A percentile compares a stretch with the other conserved stretches of the same genome.
phyloP scores from a whole-genome alignment of 2,797 vertebrate genomes.

The Siniperca undulata region DNA sequence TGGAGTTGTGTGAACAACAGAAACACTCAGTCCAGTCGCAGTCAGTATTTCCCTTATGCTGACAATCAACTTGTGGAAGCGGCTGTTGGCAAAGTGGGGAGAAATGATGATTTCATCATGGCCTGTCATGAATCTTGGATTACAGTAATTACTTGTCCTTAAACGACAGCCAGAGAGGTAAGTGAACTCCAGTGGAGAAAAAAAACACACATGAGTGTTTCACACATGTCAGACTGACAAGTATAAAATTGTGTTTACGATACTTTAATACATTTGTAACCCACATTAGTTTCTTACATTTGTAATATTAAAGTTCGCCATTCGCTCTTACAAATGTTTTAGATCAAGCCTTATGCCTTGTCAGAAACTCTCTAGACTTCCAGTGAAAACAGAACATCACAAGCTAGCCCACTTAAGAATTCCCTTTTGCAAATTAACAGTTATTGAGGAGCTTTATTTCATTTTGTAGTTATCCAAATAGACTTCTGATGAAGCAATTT shows the following conservation, averaged over 20 bases:
- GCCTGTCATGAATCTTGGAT: slow-evolving; percentile 8
- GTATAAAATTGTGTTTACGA: neutral
- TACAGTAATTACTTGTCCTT: slow-evolving; percentile 20
- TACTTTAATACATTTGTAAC: neutral
- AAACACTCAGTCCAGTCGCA: neutral
- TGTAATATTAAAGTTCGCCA: too few relatives aligned
- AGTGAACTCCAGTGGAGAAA: neutral
- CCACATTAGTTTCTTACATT: too few relatives aligned
- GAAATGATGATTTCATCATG: neutral
- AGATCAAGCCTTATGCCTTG: too few relatives aligned
- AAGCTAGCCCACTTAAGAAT: too few relatives aligned
- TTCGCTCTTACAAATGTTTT: too few relatives aligned
- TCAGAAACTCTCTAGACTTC: too few relatives aligned
- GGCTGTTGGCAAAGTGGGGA: neutral
- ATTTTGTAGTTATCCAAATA: too few relatives aligned
- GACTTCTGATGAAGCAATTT: too few relatives aligned
- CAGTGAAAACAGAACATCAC: too few relatives aligned
- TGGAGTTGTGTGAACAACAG: neutral
- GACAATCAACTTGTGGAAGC: neutral
- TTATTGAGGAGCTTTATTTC: too few relatives aligned
- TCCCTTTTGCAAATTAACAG: too few relatives aligned
- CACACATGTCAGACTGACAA: neutral
- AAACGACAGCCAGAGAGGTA: slow-evolving; percentile 7
- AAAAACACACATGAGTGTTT: neutral
- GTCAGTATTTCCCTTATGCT: slow-evolving; percentile 8